Conservation (phyloP, 2,888 invertebrate species). For the Zelleria hepariella region DNA sequence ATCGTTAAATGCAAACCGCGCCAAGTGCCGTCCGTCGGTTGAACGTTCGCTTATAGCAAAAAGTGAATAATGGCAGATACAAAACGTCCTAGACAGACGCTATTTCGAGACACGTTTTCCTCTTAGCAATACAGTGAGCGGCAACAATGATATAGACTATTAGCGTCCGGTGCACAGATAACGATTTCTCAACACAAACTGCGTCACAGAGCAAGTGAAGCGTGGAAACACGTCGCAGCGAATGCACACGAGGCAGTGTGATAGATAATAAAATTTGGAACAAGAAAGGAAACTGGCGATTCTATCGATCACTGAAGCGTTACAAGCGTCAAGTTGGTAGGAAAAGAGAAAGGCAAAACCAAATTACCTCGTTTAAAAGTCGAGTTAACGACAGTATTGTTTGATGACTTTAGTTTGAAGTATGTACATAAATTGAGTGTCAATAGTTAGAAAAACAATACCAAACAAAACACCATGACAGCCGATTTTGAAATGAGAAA, state of each 20-base stretch:
- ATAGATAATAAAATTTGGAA: not conserved
- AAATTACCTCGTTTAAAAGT: not conserved
- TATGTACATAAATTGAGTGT: no score
- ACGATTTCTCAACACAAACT: constrained; percentile 13
- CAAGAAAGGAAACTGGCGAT: not conserved
- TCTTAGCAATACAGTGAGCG: constrained; percentile 44
- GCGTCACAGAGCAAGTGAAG: not conserved
- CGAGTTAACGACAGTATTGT: not conserved
- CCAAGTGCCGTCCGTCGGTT: not conserved
- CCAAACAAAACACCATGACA: not conserved
- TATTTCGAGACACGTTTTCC: constrained; percentile 61
- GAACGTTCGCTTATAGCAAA: constrained; percentile 25
- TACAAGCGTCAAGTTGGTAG: not conserved
- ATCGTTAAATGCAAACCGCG: not conserved
- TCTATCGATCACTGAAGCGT: not conserved
- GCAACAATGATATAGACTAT: constrained; percentile 37
- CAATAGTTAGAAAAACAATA: not conserved
- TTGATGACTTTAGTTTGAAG: not conserved
- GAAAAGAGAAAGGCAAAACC: not conserved
- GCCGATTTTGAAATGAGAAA: not conserved
- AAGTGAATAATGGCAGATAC: constrained; percentile 48
- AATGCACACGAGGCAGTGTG: not conserved
- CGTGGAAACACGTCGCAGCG: not conserved
- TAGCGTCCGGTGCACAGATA: constrained; percentile 9
- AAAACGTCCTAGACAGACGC: constrained; percentile 42